These are phyloP conservation scores for Caranx melampygus DNA, from an alignment of 2,113 vertebrate genomes.

Conservation along the genomic window DNA sequence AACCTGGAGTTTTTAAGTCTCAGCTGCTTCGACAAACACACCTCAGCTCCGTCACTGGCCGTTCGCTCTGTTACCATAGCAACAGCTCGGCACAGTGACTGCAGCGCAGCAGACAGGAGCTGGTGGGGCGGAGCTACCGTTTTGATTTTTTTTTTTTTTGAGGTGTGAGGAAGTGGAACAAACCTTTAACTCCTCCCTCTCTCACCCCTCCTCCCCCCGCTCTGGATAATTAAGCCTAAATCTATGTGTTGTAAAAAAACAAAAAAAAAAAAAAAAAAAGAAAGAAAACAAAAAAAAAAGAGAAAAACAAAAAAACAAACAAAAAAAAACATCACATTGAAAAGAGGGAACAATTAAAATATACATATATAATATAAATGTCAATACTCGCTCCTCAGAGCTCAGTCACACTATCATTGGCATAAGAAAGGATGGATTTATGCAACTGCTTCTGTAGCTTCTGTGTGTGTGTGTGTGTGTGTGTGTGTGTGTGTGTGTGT, in stretches of 20 bases:
- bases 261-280: no score
- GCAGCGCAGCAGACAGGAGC: no score
- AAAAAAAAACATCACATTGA: conserved; percentile 69
- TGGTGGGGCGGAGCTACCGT: no score
- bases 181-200: no score
- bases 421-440: conserved; percentile 74
- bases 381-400: conserved; percentile 79
- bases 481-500: conserved; percentile 24
- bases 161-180: no score
- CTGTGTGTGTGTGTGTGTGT: conserved; percentile 37
- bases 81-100: no score
- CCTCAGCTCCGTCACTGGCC: no score
- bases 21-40: no score
- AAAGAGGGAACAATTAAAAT: conserved; percentile 81
- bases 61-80: no score
- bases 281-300: conserved; percentile 24
- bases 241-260: conserved; percentile 73
- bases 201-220: not conserved
- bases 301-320: conserved; percentile 20
- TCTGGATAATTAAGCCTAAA: conserved; percentile 47
- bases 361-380: conserved; percentile 77
- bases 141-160: no score
- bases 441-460: conserved; percentile 22
- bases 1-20: no score
- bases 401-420: conserved; percentile 80